Conservation (phyloP, 1,140 invertebrate species). For the Physella acuta region DNA sequence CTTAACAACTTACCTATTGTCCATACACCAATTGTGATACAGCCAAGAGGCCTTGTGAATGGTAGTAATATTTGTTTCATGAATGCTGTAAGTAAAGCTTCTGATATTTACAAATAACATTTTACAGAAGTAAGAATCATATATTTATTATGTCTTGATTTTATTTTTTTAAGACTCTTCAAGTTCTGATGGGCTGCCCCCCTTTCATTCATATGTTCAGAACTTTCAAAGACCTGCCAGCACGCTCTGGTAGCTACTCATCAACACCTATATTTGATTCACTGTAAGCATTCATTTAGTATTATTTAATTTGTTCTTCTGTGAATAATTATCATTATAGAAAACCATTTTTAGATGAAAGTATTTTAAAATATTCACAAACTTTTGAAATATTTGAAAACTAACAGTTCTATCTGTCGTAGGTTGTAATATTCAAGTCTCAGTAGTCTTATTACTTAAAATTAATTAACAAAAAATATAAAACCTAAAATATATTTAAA, state of each 20-base stretch:
- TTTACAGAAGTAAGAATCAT: background rate
- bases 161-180: constrained; percentile 14
- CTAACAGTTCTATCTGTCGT: too few species aligned
- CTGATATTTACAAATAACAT: background rate
- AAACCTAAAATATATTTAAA: too few species aligned
- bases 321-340: too few species aligned
- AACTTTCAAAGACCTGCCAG: constrained; percentile 14
- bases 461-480: too few species aligned
- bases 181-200: constrained; percentile 26
- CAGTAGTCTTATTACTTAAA: too few species aligned
- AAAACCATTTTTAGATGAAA: too few species aligned
- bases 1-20: constrained; percentile 6
- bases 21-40: constrained; percentile 19
- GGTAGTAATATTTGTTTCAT: constrained; percentile 23
- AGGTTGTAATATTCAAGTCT: too few species aligned
- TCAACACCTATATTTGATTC: constrained; percentile 25
- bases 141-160: background rate
- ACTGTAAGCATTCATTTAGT: constrained; percentile 10
- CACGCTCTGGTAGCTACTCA: constrained; percentile 1
- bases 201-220: constrained; percentile 25
- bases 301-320: background rate
- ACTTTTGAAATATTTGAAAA: too few species aligned
- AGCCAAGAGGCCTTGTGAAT: constrained; percentile 24
- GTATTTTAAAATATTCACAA: too few species aligned
- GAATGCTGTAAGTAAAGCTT: constrained; percentile 24